These are phyloP conservation scores for Petaurus breviceps DNA, from an alignment of 2,113 vertebrate species.

Conservation along the genomic window DNA sequence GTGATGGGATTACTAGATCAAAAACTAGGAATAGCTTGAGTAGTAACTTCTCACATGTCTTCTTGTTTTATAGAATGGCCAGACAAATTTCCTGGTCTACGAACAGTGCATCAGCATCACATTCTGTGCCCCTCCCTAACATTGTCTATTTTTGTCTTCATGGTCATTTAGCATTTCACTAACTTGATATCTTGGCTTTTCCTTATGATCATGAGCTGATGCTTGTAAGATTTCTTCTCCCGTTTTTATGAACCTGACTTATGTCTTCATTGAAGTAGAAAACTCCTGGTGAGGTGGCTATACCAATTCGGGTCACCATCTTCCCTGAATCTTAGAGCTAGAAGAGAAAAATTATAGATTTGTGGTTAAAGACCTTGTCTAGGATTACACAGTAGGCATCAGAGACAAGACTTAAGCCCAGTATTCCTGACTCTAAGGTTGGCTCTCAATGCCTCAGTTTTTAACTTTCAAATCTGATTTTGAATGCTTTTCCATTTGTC, in stretches of 20 bases:
- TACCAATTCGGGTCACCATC: not conserved
- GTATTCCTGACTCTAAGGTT: not conserved
- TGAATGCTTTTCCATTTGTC: not conserved
- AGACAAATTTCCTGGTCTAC: too few species aligned
- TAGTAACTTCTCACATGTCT: too few species aligned
- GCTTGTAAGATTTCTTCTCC: not conserved
- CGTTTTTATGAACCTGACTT: not conserved
- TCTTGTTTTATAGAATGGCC: too few species aligned
- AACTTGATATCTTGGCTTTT: not conserved
- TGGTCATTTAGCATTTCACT: not conserved
- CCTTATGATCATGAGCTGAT: not conserved
- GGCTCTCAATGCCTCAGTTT: not conserved
- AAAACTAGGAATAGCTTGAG: too few species aligned
- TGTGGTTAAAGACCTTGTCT: not conserved
- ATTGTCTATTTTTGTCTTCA: not conserved
- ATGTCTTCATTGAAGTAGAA: not conserved
- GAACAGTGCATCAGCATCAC: too few species aligned
- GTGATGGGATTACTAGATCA: too few species aligned
- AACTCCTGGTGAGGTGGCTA: not conserved
- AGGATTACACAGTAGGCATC: not conserved
- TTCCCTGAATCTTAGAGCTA: not conserved
- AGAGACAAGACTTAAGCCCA: not conserved
- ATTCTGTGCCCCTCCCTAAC: too few species aligned
- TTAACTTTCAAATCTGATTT: not conserved
- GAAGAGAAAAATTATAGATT: not conserved